A percentile compares a stretch with the other conserved stretches of the same genome.
Evolutionary conservation across 2,797 vertebrate species (phyloP).

Genomic region (Nasua narica): DNA sequence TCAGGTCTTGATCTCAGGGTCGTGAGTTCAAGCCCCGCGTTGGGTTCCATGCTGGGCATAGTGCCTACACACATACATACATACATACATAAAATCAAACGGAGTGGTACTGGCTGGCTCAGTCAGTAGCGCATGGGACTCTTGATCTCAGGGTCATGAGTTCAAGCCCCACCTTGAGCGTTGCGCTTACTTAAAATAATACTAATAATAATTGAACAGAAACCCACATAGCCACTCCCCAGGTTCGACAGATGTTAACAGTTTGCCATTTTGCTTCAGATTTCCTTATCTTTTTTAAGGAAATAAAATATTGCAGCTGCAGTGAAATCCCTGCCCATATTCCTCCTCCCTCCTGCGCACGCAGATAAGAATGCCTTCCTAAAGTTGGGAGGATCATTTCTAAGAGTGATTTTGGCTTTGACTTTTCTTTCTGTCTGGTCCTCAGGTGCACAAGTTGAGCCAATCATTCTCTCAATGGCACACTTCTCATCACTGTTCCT

Average conservation of each 20-base stretch:
- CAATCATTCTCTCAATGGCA: not conserved
- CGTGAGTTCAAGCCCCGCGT: too few species aligned
- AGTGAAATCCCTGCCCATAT: not conserved
- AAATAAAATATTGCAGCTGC: not conserved
- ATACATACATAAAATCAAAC: not conserved
- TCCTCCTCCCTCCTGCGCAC: not conserved
- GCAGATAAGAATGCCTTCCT: not conserved
- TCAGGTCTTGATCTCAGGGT: not conserved
- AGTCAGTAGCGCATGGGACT: not conserved
- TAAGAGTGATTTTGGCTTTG: not conserved
- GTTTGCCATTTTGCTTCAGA: not conserved
- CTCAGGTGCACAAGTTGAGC: not conserved
- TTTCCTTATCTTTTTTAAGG: constrained; percentile 13
- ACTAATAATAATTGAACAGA: not conserved
- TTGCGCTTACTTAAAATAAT: not conserved
- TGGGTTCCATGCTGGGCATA: too few species aligned
- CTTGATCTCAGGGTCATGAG: not conserved
- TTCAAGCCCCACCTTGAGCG: not conserved
- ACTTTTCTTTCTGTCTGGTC: not conserved
- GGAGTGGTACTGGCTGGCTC: not conserved
- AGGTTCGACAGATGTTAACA: not conserved
- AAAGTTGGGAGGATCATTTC: not conserved
- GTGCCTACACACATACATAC: too few species aligned
- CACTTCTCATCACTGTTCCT: not conserved
- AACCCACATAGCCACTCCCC: not conserved